These are phyloP conservation scores for Orius laevigatus DNA, from an alignment of 1,140 invertebrate species.

Conservation along the genomic window DNA sequence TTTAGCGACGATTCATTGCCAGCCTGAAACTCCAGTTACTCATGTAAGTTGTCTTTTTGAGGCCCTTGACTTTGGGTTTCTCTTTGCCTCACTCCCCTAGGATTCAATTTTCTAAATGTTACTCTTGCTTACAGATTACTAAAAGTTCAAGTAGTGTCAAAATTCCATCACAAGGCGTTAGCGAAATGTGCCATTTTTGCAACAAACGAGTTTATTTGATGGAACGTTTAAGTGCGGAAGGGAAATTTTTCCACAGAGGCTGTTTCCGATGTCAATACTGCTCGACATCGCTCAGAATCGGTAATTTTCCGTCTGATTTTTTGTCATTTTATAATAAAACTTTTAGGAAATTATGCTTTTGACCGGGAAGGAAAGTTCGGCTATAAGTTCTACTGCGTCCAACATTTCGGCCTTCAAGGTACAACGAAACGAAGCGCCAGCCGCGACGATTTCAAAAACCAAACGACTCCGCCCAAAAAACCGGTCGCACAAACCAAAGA, in stretches of 20 bases:
- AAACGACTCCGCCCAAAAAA: neutral
- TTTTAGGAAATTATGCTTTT: constrained; percentile 48
- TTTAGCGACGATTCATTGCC: constrained; percentile 46
- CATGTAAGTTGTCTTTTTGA: constrained; percentile 5
- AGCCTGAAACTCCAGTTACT: constrained; percentile 31
- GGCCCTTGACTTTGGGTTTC: no score
- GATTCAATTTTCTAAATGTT: neutral
- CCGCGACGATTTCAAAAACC: neutral
- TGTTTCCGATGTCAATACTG: constrained; percentile 69
- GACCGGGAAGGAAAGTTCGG: constrained; percentile 56
- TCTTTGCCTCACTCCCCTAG: no score
- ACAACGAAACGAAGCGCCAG: constrained; percentile 21
- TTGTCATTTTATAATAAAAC: constrained; percentile 8
- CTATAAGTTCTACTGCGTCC: constrained; percentile 61
- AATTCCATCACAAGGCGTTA: constrained; percentile 43
- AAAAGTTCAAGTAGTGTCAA: constrained; percentile 2
- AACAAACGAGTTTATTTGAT: constrained; percentile 73
- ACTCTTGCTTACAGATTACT: neutral
- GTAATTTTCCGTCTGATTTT: constrained; percentile 27
- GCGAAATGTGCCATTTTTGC: constrained; percentile 75
- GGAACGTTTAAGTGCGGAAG: constrained; percentile 72
- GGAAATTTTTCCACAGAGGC: constrained; percentile 69
- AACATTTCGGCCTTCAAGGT: constrained; percentile 53
- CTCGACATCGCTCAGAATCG: constrained; percentile 45
- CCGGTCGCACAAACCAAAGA: neutral